Evolutionary conservation across 2,113 vertebrate species (phyloP).

Genomic region (Hystrix cristata): DNA sequence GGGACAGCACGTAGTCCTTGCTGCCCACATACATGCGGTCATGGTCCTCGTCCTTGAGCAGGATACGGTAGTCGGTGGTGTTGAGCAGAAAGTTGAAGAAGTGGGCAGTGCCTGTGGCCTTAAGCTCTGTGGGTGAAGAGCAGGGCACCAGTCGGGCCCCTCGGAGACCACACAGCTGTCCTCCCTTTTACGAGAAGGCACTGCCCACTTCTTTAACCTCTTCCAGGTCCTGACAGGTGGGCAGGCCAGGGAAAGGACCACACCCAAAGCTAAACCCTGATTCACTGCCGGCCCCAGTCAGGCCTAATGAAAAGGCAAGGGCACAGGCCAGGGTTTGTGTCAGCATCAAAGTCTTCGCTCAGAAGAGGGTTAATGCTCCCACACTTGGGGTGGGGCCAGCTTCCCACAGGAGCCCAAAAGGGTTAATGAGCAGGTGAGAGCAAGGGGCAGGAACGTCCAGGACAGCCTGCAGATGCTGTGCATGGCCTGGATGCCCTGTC

Average conservation of each 20-base stretch:
- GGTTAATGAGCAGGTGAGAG: constrained; percentile 49
- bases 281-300: constrained; percentile 32
- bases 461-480: neutral
- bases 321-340: neutral
- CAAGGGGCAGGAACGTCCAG: neutral
- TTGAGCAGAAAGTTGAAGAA: constrained; percentile 99
- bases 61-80: constrained; percentile 97
- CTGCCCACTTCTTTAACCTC: neutral
- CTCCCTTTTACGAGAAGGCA: neutral
- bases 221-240: neutral
- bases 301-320: constrained; percentile 48
- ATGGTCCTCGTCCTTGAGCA: constrained; percentile 98
- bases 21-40: constrained; percentile 99
- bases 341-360: constrained; percentile 65
- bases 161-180: neutral
- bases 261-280: constrained; percentile 58
- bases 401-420: constrained; percentile 43
- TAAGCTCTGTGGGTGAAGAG: constrained; percentile 91
- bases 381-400: constrained; percentile 13
- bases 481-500: neutral
- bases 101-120: constrained; percentile 96
- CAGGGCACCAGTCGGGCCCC: neutral
- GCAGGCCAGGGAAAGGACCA: constrained; percentile 9
- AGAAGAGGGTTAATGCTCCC: neutral
- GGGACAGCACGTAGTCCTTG: constrained; percentile 98